Conservation (phyloP, 2,113 vertebrate genomes). For the Prietella phreatophila region DNA sequence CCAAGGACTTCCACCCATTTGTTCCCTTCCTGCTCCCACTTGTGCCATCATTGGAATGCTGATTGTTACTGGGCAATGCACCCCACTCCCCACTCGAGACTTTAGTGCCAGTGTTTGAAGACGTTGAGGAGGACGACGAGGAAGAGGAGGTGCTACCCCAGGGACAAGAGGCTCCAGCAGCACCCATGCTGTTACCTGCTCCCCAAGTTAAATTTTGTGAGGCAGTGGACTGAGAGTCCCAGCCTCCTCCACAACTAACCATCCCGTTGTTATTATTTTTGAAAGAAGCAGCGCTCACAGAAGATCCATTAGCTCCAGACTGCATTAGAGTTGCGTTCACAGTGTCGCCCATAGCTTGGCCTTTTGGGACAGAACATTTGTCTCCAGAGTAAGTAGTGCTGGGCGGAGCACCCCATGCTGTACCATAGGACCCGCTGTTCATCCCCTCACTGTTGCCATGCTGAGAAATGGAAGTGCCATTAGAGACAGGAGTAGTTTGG, state of each 20-base stretch:
- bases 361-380: conserved; percentile 80
- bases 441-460: conserved; percentile 83
- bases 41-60: conserved; percentile 78
- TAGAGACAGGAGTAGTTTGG: conserved; percentile 82
- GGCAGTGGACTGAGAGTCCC: conserved; percentile 80
- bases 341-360: conserved; percentile 90
- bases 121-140: conserved; percentile 70
- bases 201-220: conserved; percentile 81
- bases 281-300: conserved; percentile 74
- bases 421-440: conserved; percentile 81
- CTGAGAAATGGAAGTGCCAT: conserved; percentile 86
- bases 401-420: conserved; percentile 80
- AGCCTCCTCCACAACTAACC: conserved; percentile 78
- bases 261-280: conserved; percentile 81
- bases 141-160: conserved; percentile 81
- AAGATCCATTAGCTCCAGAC: conserved; percentile 78
- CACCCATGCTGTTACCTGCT: conserved; percentile 67
- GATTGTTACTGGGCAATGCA: conserved; percentile 77
- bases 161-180: conserved; percentile 79
- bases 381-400: conserved; percentile 88
- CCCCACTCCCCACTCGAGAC: conserved; percentile 84
- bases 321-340: conserved; percentile 96
- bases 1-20: conserved; percentile 89
- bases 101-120: conserved; percentile 75
- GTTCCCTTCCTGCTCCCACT: conserved; percentile 81